Conservation (phyloP, 2,113 vertebrate species). For the Thamnophis sirtalis region DNA sequence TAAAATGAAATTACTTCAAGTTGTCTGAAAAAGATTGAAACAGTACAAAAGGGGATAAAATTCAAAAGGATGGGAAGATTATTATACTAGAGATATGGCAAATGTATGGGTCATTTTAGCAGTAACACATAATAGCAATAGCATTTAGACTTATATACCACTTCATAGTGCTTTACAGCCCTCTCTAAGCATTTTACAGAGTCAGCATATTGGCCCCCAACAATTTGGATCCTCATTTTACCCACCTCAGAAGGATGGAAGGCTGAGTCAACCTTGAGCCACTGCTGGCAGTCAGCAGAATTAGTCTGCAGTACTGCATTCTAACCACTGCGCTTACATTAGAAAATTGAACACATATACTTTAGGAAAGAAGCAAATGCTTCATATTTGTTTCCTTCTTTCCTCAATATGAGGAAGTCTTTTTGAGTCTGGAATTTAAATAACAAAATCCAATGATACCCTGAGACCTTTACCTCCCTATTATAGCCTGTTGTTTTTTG, state of each 20-base stretch:
- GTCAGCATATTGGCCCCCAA: too few species aligned
- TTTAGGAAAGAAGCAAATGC: background rate
- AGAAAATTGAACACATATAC: background rate
- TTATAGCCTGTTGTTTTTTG: background rate
- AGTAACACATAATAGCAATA: background rate
- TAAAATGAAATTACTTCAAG: slow-evolving; percentile 4
- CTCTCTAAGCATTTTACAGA: too few species aligned
- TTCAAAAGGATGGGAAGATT: background rate
- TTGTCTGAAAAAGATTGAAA: background rate
- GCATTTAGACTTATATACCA: too few species aligned
- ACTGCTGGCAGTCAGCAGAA: too few species aligned
- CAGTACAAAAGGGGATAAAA: background rate
- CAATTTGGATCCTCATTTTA: too few species aligned
- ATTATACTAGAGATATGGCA: background rate
- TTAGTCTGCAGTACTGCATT: too few species aligned
- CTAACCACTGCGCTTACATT: background rate
- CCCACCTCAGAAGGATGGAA: too few species aligned
- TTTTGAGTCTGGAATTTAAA: background rate
- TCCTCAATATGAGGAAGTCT: background rate
- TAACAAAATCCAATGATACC: background rate
- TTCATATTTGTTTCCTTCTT: background rate
- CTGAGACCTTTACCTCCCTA: background rate
- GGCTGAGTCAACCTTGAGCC: too few species aligned
- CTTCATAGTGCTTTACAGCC: too few species aligned
- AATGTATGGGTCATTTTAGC: background rate